Percentiles rank a stretch among this genome's conserved stretches.
These are phyloP conservation scores for Leucosticte australis DNA, from an alignment of 2,113 vertebrate genomes.

Conservation along the genomic window DNA sequence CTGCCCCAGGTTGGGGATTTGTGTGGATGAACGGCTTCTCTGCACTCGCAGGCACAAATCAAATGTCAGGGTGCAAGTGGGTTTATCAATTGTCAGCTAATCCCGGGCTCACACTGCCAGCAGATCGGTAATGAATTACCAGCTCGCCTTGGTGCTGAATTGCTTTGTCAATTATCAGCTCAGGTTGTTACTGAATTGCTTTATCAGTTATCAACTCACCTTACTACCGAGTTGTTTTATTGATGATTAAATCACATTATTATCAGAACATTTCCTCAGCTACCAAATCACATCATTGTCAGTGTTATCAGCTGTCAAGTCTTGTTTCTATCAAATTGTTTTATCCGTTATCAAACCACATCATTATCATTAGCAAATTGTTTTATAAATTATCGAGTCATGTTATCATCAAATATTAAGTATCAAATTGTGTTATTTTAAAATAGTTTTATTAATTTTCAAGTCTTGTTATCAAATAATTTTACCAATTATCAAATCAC, in stretches of 20 bases:
- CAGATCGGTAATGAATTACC: fast-evolving
- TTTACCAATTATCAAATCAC: fast-evolving
- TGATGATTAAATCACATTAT: fast-evolving
- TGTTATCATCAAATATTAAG: not conserved
- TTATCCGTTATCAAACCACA: not conserved
- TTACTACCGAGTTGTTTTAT: not conserved
- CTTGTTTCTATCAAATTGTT: too few species aligned
- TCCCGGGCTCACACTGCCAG: fast-evolving
- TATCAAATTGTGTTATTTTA: not conserved
- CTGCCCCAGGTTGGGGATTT: fast-evolving
- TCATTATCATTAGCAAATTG: too few species aligned
- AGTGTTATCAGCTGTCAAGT: not conserved
- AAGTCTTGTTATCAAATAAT: too few species aligned
- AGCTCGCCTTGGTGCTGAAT: fast-evolving
- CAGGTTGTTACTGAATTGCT: not conserved
- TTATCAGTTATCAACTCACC: not conserved
- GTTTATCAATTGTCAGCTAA: fast-evolving
- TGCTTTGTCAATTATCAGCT: not conserved
- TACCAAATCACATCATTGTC: too few species aligned
- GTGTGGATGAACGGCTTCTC: fast-evolving
- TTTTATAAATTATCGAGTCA: too few species aligned
- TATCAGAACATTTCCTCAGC: not conserved
- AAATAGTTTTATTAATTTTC: not conserved
- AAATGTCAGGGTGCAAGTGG: fast-evolving
- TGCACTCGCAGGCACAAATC: fast-evolving